Percentiles rank a stretch among this genome's conserved stretches.
These are phyloP conservation scores for Discoglossus pictus DNA, from an alignment of 2,797 vertebrate species.

Conservation along the genomic window DNA sequence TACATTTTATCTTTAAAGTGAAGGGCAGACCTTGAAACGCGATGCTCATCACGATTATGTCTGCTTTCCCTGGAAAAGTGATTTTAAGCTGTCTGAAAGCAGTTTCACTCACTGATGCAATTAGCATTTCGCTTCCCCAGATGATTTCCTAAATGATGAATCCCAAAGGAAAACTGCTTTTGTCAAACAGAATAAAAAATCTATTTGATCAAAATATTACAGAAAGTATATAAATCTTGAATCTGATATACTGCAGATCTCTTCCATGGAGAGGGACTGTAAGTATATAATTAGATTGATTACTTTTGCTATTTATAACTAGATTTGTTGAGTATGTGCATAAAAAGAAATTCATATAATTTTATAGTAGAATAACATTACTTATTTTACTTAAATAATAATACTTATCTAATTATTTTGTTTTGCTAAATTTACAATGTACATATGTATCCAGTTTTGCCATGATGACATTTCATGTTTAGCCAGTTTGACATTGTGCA, in stretches of 20 bases:
- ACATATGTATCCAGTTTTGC: too few species aligned
- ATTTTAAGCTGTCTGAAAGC: slow-evolving; percentile 45
- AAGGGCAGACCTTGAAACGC: slow-evolving; percentile 46
- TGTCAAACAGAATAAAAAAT: slow-evolving; percentile 38
- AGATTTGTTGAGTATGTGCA: too few species aligned
- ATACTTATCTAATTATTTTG: too few species aligned
- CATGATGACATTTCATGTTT: too few species aligned
- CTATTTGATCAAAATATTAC: slow-evolving; percentile 34
- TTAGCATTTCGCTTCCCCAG: slow-evolving; percentile 45
- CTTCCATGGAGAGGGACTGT: too few species aligned
- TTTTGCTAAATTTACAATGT: too few species aligned
- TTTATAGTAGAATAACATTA: too few species aligned
- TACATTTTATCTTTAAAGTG: slow-evolving; percentile 42
- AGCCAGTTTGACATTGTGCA: too few species aligned
- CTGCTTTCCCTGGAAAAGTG: slow-evolving; percentile 36
- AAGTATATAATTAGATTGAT: too few species aligned
- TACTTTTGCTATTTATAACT: too few species aligned
- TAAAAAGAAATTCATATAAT: too few species aligned
- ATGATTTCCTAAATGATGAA: slow-evolving; percentile 43
- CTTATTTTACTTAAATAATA: too few species aligned
- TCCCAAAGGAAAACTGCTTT: slow-evolving; percentile 32
- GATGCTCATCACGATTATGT: slow-evolving; percentile 39
- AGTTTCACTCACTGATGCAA: slow-evolving; percentile 43
- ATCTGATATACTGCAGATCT: not conserved
- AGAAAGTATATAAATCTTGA: slow-evolving; percentile 12